Conservation (phyloP, 1,140 invertebrate species). For the Eulimnadia texana region DNA sequence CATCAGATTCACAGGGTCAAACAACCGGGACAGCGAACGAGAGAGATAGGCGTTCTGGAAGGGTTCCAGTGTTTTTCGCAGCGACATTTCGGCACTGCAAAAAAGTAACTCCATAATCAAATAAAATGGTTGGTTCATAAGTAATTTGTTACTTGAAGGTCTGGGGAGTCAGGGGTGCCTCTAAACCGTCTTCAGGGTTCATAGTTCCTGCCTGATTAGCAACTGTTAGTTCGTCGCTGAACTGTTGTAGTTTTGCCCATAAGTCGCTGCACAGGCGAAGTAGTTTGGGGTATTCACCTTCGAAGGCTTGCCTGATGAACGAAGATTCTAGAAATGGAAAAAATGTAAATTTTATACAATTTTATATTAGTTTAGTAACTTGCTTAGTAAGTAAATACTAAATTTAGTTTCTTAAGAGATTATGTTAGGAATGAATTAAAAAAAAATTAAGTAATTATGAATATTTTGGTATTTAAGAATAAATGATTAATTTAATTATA, state of each 20-base stretch:
- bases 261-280: conserved; percentile 50
- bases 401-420: neutral
- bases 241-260: conserved; percentile 39
- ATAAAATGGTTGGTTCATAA: neutral
- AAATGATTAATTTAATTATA: no score
- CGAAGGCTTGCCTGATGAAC: conserved; percentile 68
- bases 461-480: no score
- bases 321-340: conserved; percentile 33
- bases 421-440: neutral
- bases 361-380: conserved; percentile 16
- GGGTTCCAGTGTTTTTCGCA: conserved; percentile 32
- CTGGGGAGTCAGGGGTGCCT: no score
- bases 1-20: conserved; percentile 73
- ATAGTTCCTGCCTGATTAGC: no score
- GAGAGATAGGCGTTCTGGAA: conserved; percentile 81
- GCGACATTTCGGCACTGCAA: conserved; percentile 4
- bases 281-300: conserved; percentile 76
- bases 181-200: no score
- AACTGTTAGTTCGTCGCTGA: neutral
- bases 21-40: conserved; percentile 60
- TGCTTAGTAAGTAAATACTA: no score
- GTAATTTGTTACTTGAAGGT: neutral
- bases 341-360: conserved; percentile 21
- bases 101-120: neutral
- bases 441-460: no score